These are phyloP conservation scores for Rhopalosiphum nymphaeae DNA, from an alignment of 2,888 invertebrate species.

Conservation along the genomic window DNA sequence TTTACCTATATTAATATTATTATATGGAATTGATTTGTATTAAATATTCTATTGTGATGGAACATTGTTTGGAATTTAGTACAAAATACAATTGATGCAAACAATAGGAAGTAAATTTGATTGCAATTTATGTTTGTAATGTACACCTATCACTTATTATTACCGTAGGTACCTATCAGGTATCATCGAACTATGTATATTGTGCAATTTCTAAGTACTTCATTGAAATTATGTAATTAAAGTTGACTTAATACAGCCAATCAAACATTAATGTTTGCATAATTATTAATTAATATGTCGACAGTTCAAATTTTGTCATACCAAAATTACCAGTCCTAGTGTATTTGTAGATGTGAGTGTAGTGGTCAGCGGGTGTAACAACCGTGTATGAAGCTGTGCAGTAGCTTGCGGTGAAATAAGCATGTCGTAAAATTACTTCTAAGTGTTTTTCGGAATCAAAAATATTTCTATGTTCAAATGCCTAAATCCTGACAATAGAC, in stretches of 20 bases:
- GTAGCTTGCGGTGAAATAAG: no score
- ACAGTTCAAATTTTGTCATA: neutral
- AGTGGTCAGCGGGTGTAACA: no score
- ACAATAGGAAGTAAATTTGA: neutral
- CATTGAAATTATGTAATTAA: no score
- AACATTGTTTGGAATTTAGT: neutral
- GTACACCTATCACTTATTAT: neutral
- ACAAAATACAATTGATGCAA: neutral
- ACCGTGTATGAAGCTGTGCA: no score
- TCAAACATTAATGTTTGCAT: neutral
- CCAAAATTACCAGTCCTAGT: neutral
- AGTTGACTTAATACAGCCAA: neutral
- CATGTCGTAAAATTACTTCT: no score
- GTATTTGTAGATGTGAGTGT: no score
- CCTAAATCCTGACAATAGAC: no score
- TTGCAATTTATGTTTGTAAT: neutral
- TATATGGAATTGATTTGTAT: neutral
- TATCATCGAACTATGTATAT: neutral
- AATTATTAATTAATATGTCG: neutral
- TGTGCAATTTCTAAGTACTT: neutral
- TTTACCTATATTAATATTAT: slow-evolving; percentile 10
- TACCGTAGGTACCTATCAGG: neutral
- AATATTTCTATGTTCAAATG: no score
- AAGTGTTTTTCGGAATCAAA: no score
- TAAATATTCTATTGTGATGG: neutral